A percentile compares a stretch with the other conserved stretches of the same genome.
These are phyloP conservation scores for Cantharis lateralis DNA, from an alignment of 2,888 invertebrate species.

Conservation along the genomic window DNA sequence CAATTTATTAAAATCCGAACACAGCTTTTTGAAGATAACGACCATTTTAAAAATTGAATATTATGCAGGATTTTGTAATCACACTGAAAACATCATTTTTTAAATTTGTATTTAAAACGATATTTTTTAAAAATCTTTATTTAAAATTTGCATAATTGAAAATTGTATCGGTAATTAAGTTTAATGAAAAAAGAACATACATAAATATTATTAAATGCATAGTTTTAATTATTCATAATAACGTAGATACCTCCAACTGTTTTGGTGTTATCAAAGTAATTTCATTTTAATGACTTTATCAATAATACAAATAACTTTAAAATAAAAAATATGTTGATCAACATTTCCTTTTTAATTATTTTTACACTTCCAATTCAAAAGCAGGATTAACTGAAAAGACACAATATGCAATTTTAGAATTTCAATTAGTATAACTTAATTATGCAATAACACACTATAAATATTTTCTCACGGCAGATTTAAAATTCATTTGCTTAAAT, in stretches of 20 bases:
- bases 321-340: too few relatives aligned
- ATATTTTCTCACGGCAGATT: neutral
- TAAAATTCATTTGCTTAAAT: neutral
- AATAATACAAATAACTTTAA: too few relatives aligned
- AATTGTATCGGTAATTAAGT: neutral
- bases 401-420: neutral
- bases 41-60: neutral
- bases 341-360: too few relatives aligned
- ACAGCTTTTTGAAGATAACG: neutral
- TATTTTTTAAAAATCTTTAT: neutral
- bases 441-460: neutral
- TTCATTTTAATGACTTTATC: too few relatives aligned
- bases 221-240: too few relatives aligned
- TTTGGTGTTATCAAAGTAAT: too few relatives aligned
- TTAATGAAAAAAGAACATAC: too few relatives aligned
- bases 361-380: neutral
- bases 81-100: neutral
- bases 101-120: neutral
- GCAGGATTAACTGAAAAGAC: neutral
- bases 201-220: too few relatives aligned
- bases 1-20: neutral
- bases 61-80: neutral
- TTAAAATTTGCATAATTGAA: neutral
- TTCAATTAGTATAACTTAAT: neutral
- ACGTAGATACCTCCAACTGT: too few relatives aligned